Evolutionary conservation across 2,113 vertebrate species (phyloP), one percentile per base, ranked within the genome.

Genomic region (Lepus americanus): DNA sequence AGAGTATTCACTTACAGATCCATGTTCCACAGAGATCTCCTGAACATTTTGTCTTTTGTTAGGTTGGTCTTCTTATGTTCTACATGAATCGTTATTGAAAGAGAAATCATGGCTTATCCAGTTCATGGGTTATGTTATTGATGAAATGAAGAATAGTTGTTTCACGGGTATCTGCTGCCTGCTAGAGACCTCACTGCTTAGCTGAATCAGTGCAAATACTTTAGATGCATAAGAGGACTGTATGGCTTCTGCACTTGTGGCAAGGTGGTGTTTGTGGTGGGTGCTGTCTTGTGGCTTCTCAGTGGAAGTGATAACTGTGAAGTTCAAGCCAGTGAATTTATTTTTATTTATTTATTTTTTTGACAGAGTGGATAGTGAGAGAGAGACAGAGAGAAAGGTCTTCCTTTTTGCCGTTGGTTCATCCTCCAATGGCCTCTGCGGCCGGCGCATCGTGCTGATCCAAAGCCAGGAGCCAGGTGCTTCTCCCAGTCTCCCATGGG

Each of bases 201-300:
- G 0, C 31, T 22, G 27, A 80, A 7, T n/a, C 8, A 51, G 44
- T 78, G 3, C 59, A 20, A 77, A 44, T 79, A 27, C 59, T 72
- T 39, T 55, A 14, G 9, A 82, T 16, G 19, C 6, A 12, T 13
- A 53, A n/a, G 31, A 77, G 4, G 4, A 25, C 67, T 31, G 17
- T 11, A 31, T 0, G 33, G 5, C 23, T 39, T 51, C 55, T 16
- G 5, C 7, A 25, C 31, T 7, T 31, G 3, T 0, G 2, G 1
- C 16, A 49, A 11, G 17, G 63, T 61, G 3, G 8, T 25, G 22
- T 22, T 11, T 12, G 1, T 64, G 25, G 22, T 23, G 55, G 5
- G 3, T 39, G 9, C n/a, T 87, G 29, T 51, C 29, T 53, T 29
- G 2, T 63, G 53, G 74, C 13, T 69, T 66, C 49, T 25, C 9